Percentiles rank a stretch among this genome's conserved stretches.
Evolutionary conservation across 37 sponge, comb jelly and placozoan species (phyloP).

Genomic region (Geodia barretti): DNA sequence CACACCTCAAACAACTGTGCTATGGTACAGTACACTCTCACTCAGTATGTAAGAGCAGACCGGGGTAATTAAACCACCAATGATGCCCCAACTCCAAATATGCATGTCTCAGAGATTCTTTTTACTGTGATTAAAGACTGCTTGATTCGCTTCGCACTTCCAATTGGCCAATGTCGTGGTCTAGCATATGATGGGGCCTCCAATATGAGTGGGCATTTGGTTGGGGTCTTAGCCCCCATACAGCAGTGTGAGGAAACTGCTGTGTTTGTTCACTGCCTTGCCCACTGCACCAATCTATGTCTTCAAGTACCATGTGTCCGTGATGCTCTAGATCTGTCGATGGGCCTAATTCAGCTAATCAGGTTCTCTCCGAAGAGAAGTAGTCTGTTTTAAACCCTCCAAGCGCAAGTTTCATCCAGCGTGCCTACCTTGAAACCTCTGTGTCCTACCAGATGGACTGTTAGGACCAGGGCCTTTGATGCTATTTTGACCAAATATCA

Average conservation of each 20-base stretch:
- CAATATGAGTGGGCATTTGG: conserved; percentile 48
- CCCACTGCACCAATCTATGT: conserved; percentile 49
- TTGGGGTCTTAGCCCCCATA: conserved; percentile 58
- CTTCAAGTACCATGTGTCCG: conserved; percentile 29
- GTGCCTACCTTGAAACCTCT: conserved; percentile 27
- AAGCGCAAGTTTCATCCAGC: conserved; percentile 34
- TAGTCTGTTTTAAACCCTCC: conserved; percentile 10
- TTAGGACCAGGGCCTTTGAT: conserved; percentile 48
- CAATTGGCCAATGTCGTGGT: conserved; percentile 44
- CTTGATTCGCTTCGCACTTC: conserved; percentile 25
- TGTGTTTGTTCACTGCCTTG: conserved; percentile 63
- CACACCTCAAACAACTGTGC: too few relatives aligned
- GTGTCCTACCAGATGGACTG: conserved; percentile 71
- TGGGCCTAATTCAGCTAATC: conserved; percentile 43
- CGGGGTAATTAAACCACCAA: too few relatives aligned
- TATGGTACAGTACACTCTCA: too few relatives aligned
- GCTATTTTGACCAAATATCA: conserved; percentile 39
- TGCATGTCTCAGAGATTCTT: too few relatives aligned
- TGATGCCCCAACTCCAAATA: too few relatives aligned
- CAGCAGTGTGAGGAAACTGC: conserved; percentile 35
- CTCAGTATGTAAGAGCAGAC: too few relatives aligned
- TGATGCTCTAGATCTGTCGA: conserved; percentile 46
- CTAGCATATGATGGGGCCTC: conserved; percentile 58
- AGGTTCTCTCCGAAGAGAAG: conserved; percentile 46
- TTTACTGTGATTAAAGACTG: conserved; percentile 38